These are phyloP conservation scores for Phenganax subtilis DNA, from an alignment of 92 coral and sea anemone species.

Conservation along the genomic window DNA sequence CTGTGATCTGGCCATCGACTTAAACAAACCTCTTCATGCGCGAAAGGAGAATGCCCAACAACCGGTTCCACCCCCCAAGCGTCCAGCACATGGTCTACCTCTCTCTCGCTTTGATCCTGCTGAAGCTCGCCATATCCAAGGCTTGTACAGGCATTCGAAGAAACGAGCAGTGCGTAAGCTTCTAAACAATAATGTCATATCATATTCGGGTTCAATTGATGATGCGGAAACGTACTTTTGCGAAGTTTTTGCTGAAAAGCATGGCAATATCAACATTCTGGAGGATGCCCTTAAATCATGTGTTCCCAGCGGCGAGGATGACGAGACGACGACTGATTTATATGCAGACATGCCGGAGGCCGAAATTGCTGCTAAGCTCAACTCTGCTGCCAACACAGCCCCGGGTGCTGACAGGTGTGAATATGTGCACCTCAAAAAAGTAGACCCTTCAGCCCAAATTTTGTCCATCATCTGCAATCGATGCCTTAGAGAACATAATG, in stretches of 20 bases:
- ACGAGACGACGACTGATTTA: constrained; percentile 1
- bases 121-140: background rate
- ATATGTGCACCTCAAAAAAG: constrained; percentile 22
- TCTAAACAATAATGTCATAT: background rate
- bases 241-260: background rate
- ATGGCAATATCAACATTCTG: background rate
- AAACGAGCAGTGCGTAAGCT: constrained; percentile 19
- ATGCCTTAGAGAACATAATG: background rate
- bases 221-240: constrained; percentile 4
- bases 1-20: background rate
- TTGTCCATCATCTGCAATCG: constrained; percentile 12
- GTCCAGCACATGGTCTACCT: constrained; percentile 25
- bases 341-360: background rate
- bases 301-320: constrained; percentile 12
- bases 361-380: constrained; percentile 23
- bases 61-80: background rate
- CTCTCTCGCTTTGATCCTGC: constrained; percentile 10
- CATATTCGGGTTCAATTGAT: background rate
- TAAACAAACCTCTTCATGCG: background rate
- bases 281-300: background rate
- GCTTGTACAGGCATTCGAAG: constrained; percentile 12
- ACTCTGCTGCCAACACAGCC: constrained; percentile 28
- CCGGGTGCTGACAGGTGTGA: constrained; percentile 22
- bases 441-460: constrained; percentile 5
- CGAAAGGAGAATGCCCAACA: background rate